Evolutionary conservation across 2,888 invertebrate genomes (phyloP), one percentile per base, ranked within the genome.

Genomic region (Heliconius ismenius): DNA sequence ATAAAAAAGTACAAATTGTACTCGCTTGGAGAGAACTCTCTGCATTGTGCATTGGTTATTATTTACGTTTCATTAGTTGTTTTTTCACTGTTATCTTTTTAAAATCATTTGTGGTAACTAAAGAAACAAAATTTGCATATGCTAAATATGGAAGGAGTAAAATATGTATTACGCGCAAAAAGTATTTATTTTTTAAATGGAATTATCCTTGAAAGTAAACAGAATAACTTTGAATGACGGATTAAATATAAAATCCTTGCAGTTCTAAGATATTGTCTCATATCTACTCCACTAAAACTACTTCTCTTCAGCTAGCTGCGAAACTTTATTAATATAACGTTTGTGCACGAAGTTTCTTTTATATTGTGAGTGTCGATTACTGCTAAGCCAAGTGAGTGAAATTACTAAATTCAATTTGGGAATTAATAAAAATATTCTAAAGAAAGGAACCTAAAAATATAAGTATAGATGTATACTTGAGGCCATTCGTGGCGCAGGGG

Each of bases 311-410:
- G 73, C 72, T 64, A 78, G 77, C 79, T 76, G 82, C 82, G 81
- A 85, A 88, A 88, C 86, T 86, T 86, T 87, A 85, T 87, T 88
- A 88, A 86, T 86, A 87, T 84, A 80, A 81, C 80, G 76, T 73
- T 69, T 69, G 69, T 74, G 79, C 75, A 79, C 75, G 9, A 49
- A 78, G 76, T 79, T 77, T 69, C 68, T 73, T 72, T 77, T 75
- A 69, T 77, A 77, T 77, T 69, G 65, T 69, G 75, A 77, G 75
- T 77, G 78, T 78, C 76, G 73, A 81, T 80, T 79, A 70, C 76
- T 58, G 78, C 77, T 64, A 70, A 76, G 76, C 74, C 62, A 60
- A 76, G 76, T 73, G 73, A 75, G 67, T 54, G 54, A 67, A 65
- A 69, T 73, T 21, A 73, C 74, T 73, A 13, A 32, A 70, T 28